These are phyloP conservation scores for Eurystomus glaucurus DNA, from an alignment of 2,797 vertebrate genomes.

Conservation along the genomic window DNA sequence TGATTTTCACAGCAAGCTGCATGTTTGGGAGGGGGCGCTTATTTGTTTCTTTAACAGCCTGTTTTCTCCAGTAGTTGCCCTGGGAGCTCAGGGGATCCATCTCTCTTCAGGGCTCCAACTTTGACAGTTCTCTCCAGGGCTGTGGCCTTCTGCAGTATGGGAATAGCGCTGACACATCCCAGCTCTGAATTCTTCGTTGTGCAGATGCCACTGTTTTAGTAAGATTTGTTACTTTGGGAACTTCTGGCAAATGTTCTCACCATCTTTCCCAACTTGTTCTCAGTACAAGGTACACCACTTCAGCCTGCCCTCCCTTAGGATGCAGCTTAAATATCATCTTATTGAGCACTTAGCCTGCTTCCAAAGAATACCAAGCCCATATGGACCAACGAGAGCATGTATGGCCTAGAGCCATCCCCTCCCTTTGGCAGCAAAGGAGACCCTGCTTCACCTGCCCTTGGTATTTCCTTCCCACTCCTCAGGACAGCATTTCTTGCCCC, in stretches of 20 bases:
- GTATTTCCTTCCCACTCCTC: neutral
- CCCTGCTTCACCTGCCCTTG: neutral
- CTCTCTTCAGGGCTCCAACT: neutral
- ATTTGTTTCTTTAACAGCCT: neutral
- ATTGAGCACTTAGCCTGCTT: neutral
- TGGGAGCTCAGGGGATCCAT: neutral
- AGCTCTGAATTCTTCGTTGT: neutral
- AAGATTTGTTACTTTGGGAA: neutral
- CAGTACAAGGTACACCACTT: neutral
- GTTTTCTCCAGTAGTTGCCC: neutral
- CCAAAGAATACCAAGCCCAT: fast-evolving
- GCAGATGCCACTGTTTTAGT: too few species aligned
- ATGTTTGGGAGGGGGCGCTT: fast-evolving
- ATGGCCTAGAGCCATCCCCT: neutral
- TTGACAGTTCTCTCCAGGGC: neutral
- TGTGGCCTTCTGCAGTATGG: neutral
- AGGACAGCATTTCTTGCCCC: neutral
- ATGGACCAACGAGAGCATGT: fast-evolving
- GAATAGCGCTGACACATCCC: neutral
- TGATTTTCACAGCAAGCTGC: neutral
- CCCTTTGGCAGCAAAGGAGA: neutral
- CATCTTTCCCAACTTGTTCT: neutral
- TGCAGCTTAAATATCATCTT: neutral
- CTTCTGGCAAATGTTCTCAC: neutral
- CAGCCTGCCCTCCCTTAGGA: neutral